These are phyloP conservation scores for Indicator maculatus DNA, from an alignment of 2,113 vertebrate species.

Conservation along the genomic window DNA sequence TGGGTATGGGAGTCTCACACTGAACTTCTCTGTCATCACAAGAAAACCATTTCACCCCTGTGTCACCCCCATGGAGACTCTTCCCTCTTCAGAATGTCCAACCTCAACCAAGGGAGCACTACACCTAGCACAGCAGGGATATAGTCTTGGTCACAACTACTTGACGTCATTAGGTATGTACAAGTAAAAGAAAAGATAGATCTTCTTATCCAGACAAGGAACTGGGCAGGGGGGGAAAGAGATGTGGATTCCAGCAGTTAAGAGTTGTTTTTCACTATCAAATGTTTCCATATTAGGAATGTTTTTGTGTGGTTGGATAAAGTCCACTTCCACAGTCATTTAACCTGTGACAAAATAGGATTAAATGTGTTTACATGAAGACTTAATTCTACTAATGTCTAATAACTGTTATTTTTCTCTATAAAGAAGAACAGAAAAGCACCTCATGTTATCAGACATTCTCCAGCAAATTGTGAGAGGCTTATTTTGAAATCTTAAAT, in stretches of 20 bases:
- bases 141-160: not conserved
- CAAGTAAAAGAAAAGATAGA: not conserved
- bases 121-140: not conserved
- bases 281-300: slow-evolving; percentile 23
- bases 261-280: not conserved
- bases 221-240: not conserved
- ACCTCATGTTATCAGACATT: not conserved
- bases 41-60: not conserved
- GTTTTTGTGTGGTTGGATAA: slow-evolving; percentile 3
- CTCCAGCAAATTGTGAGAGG: not conserved
- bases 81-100: not conserved
- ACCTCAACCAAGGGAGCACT: not conserved
- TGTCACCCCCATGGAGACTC: not conserved
- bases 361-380: slow-evolving; percentile 5
- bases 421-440: slow-evolving; percentile 20
- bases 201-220: not conserved
- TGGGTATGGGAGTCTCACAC: not conserved
- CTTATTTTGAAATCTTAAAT: slow-evolving; percentile 19
- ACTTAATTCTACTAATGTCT: slow-evolving; percentile 19
- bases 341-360: not conserved
- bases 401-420: not conserved
- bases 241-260: not conserved
- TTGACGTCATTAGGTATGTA: not conserved
- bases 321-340: not conserved
- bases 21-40: not conserved